phyloP scores from a whole-genome alignment of 1,140 invertebrate species.

The Drosophila burlai region DNA sequence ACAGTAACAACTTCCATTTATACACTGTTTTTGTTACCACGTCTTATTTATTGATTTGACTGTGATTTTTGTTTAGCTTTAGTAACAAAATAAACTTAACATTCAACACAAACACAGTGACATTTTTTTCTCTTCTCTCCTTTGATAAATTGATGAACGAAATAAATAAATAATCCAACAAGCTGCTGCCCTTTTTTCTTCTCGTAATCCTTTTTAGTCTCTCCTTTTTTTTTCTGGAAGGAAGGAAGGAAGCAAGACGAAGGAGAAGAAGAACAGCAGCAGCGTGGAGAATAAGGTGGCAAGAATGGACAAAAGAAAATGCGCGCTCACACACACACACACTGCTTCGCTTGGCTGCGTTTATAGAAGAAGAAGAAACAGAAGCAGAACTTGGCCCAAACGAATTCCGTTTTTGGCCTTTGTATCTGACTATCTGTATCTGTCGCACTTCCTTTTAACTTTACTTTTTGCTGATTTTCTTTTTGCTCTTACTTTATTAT shows the following conservation, averaged over 20 bases:
- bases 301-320: conserved; percentile 77
- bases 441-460: conserved; percentile 70
- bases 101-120: conserved; percentile 9
- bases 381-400: conserved; percentile 70
- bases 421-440: conserved; percentile 66
- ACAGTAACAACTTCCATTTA: background rate
- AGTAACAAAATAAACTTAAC: background rate
- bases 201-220: conserved; percentile 36
- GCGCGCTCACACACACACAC: conserved; percentile 49
- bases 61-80: background rate
- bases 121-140: background rate
- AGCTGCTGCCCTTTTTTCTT: conserved; percentile 30
- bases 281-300: conserved; percentile 34
- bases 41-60: background rate
- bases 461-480: conserved; percentile 30
- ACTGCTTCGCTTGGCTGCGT: conserved; percentile 68
- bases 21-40: background rate
- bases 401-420: conserved; percentile 65
- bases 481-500: conserved; percentile 35
- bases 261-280: conserved; percentile 10
- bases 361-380: conserved; percentile 40
- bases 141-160: conserved; percentile 19
- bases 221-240: conserved; percentile 17
- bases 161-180: conserved; percentile 39
- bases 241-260: conserved; percentile 19